Evolutionary conservation across 2,888 invertebrate genomes (phyloP).

Genomic region (Cephus nigrinus): DNA sequence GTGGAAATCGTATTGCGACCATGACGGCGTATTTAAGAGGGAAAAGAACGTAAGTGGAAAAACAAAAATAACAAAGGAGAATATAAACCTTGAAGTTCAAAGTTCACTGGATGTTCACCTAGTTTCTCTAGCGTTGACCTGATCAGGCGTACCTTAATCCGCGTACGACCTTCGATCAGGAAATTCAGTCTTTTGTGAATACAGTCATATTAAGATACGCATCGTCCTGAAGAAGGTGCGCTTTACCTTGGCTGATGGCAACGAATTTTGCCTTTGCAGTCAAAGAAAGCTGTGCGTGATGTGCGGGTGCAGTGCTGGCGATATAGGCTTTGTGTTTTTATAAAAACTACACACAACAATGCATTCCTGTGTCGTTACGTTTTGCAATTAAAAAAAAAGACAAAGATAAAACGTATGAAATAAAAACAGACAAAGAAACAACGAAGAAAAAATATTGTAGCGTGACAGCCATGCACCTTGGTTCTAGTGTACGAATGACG

Average conservation of each 20-base stretch:
- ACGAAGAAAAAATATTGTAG: conserved; percentile 17
- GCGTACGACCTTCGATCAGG: neutral
- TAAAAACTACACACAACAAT: neutral
- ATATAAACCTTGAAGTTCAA: neutral
- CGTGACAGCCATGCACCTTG: conserved; percentile 56
- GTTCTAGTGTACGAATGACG: conserved; percentile 18
- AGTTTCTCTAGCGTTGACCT: neutral
- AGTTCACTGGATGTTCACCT: neutral
- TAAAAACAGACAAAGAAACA: neutral
- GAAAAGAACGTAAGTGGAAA: neutral
- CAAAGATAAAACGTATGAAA: neutral
- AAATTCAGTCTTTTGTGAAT: neutral
- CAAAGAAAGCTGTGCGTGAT: conserved; percentile 41
- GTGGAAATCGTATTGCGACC: neutral
- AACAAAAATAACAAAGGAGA: neutral
- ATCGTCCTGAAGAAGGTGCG: neutral
- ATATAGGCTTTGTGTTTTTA: neutral
- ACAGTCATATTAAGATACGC: neutral
- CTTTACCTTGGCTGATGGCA: neutral
- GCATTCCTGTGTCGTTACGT: conserved; percentile 4
- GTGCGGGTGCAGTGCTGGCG: conserved; percentile 34
- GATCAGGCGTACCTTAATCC: neutral
- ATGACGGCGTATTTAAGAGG: neutral
- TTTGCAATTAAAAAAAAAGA: conserved; percentile 23
- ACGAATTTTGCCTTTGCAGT: neutral